Evolutionary conservation across 2,888 invertebrate species (phyloP), one percentile per base, ranked within the genome.

Genomic region (Eupithecia centaureata): DNA sequence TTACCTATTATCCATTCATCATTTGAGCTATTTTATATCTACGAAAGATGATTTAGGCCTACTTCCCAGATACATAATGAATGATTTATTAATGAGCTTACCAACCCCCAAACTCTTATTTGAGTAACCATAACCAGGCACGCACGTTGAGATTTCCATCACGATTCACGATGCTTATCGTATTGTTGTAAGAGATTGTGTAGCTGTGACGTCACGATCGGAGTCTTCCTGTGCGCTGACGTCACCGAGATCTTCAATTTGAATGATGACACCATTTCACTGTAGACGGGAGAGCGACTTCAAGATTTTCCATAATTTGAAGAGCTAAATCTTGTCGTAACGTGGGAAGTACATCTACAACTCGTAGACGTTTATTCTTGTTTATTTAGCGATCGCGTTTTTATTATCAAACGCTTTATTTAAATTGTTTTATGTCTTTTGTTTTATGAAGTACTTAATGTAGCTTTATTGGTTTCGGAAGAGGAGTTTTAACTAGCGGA

Each of bases 201-300:
- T 56, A 56, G 56, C 27, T 8, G 30, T 61, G 63, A 61, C 59
- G 59, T 63, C 52, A 59, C 22, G 18, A 57, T 58, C 10, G 22
- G 52, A 67, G 42, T 67, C 59, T 63, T 67, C 67, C 63, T 59
- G 67, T 32, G 47, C 62, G 35, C 35, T 67, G 27, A 47, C 67
- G 56, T 59, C 52, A 60, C 18, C 18, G 60, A 28, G 32, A 52
- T 15, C 61, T 33, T 33, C 33, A 52, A 33, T 51, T 30, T 18
- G 30, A 51, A 22, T 33, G 25, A 33, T 61, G 15, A 61, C 27
- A 59, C n/a, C 30, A 56, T 56, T 56, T n/a, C n/a, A 15, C 25
- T 27, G 28, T 3, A 15, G 18, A 56, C 56, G 51, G 51, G 25
- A 56, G 18, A 18, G 30, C 28, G 18, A 56, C n/a, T 32, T 10